Base-by-base conservation (phyloP, 2,797 vertebrate species). In the Coracias cyanogaster region DNA sequence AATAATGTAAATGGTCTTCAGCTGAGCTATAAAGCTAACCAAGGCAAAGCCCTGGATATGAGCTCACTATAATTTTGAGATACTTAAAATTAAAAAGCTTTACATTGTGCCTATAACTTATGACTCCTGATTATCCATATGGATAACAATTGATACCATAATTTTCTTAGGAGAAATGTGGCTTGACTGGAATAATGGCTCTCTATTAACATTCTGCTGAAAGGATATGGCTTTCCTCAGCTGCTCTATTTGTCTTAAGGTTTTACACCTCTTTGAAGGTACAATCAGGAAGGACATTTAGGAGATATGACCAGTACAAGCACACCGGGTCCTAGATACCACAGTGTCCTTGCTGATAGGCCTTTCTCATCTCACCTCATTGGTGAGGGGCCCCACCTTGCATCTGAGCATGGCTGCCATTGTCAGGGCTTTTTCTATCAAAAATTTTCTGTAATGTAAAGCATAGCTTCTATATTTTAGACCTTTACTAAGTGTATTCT, bases 201-300 rank as follows among this genome's bases (percentile, higher is more conserved):
- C 8, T 41, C 41, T 29, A 8, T 37, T 74, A 66, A n/a, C 4
- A n/a, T 69, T 71, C 11, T 64, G 33, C 11, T 81, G 37, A 31
- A 78, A 74, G 10, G 15, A 22, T 12, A 5, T 2, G 5, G 3
- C 26, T 84, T 45, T 84, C 13, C 26, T 77, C 46, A 65, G 43
- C 9, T 71, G 9, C 10, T 49, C 29, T 39, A 41, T 55, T 45
- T 25, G 29, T 46, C 17, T 52, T 66, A 3, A 11, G 10, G 3
- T 28, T 86, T 82, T 72, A 25, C 8, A 24, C 4, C 12, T 37
- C 4, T 35, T 78, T 41, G 39, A 46, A 78, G 11, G 10, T 25
- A 46, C 18, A 46, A 1, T 10, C 3, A 4, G 31, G 29, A 52
- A 49, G 28, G 28, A 8, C 0, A 1, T 25, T 65, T 31, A 61